These are phyloP conservation scores for Peromyscus californicus DNA, from an alignment of 2,113 vertebrate genomes.

Conservation along the genomic window DNA sequence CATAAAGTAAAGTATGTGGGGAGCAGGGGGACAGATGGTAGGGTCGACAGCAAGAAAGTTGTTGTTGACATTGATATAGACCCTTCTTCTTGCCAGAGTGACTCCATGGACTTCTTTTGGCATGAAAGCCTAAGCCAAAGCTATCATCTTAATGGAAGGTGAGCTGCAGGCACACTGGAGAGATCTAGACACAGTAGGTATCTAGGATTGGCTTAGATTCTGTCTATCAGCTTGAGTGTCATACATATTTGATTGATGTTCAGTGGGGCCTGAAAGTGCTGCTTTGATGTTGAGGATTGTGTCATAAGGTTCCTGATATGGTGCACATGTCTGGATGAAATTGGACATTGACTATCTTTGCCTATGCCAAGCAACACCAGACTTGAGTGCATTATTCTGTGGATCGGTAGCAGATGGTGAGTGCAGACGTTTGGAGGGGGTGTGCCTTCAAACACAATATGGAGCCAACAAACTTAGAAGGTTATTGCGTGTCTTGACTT, in stretches of 20 bases:
- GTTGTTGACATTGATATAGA: constrained; percentile 84
- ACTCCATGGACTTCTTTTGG: constrained; percentile 84
- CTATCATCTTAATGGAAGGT: constrained; percentile 82
- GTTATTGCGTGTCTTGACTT: constrained; percentile 83
- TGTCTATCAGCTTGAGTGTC: constrained; percentile 83
- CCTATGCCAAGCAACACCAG: constrained; percentile 82
- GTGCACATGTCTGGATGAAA: constrained; percentile 81
- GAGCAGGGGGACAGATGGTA: constrained; percentile 83
- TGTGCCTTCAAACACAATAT: constrained; percentile 79
- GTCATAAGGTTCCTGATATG: constrained; percentile 85
- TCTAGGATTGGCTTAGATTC: constrained; percentile 79
- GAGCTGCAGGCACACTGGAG: constrained; percentile 83
- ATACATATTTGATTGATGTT: constrained; percentile 80
- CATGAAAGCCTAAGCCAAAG: constrained; percentile 78
- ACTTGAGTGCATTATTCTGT: constrained; percentile 79
- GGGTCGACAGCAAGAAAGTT: constrained; percentile 81
- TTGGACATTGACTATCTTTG: constrained; percentile 82
- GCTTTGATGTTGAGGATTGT: constrained; percentile 79
- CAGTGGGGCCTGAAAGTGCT: constrained; percentile 75
- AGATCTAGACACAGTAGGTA: constrained; percentile 78
- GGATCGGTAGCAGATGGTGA: constrained; percentile 83
- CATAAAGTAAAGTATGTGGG: constrained; percentile 75
- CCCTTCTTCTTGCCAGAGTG: constrained; percentile 84
- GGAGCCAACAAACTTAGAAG: constrained; percentile 83
- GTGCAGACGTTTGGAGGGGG: constrained; percentile 82